A percentile compares a stretch with the other conserved stretches of the same genome.
phyloP scores from a whole-genome alignment of 2,888 invertebrate genomes.

The Harpalus rubripes region DNA sequence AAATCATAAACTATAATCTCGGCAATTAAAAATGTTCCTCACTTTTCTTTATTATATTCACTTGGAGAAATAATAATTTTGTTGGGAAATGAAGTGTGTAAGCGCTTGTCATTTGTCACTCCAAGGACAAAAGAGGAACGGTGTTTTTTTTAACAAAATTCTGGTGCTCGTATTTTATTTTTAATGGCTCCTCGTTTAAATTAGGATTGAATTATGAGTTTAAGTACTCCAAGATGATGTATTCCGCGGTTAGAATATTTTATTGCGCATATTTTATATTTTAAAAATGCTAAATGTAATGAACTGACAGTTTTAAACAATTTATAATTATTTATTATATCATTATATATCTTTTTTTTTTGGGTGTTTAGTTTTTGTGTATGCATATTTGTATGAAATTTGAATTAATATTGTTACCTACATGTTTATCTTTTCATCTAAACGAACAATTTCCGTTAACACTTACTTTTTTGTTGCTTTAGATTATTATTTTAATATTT shows the following conservation, averaged over 20 bases:
- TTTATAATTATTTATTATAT: constrained; percentile 56
- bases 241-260: constrained; percentile 43
- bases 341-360: constrained; percentile 45
- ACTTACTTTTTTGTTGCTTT: constrained; percentile 15
- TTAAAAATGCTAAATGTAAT: constrained; percentile 41
- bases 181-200: constrained; percentile 60
- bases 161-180: constrained; percentile 55
- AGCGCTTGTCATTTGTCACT: constrained; percentile 51
- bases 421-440: constrained; percentile 48
- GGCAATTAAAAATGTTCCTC: constrained; percentile 59
- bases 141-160: background rate
- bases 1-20: constrained; percentile 60
- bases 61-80: constrained; percentile 50
- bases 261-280: constrained; percentile 49
- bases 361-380: constrained; percentile 33
- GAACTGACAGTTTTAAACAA: constrained; percentile 41
- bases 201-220: constrained; percentile 62
- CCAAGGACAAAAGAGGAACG: background rate
- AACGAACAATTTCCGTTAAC: constrained; percentile 45
- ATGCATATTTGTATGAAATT: constrained; percentile 35
- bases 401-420: constrained; percentile 50
- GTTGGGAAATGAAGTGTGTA: constrained; percentile 34
- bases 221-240: constrained; percentile 54
- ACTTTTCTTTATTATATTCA: constrained; percentile 61
- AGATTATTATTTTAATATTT: constrained; percentile 28